Percentiles rank a stretch among this genome's conserved stretches.
These are phyloP conservation scores for Pseudocheirus occidentalis DNA, from an alignment of 2,797 vertebrate species.

Conservation along the genomic window DNA sequence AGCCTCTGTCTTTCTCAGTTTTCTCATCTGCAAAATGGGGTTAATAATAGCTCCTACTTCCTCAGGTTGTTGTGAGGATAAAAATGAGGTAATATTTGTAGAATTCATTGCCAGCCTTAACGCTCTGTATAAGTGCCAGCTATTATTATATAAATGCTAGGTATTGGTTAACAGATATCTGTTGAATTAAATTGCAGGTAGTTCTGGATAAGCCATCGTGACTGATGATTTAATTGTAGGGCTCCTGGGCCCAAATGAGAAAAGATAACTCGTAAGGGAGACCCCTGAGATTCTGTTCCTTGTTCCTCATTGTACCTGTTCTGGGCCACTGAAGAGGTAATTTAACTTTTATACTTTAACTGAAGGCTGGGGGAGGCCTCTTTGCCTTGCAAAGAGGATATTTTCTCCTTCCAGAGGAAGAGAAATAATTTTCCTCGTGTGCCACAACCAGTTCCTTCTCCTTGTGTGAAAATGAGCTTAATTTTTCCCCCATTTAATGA, in stretches of 20 bases:
- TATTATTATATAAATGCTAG: background rate
- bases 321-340: slow-evolving; percentile 46
- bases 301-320: background rate
- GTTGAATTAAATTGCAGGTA: background rate
- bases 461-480: slow-evolving; percentile 63
- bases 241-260: slow-evolving; percentile 1
- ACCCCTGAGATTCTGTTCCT: background rate
- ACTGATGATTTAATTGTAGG: background rate
- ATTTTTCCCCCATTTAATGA: slow-evolving; percentile 74
- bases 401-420: slow-evolving; percentile 69
- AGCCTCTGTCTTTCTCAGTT: background rate
- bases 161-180: background rate
- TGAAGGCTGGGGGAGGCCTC: slow-evolving; percentile 67
- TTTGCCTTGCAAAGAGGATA: slow-evolving; percentile 54
- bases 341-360: slow-evolving; percentile 62
- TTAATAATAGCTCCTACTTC: background rate
- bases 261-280: background rate
- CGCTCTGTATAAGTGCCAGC: background rate
- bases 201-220: background rate
- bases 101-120: background rate
- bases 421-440: slow-evolving; percentile 64
- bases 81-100: background rate
- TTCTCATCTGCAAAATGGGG: background rate
- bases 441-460: slow-evolving; percentile 20
- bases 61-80: background rate